Conservation (phyloP, 1,140 invertebrate species). For the Caenorhabditis latens region DNA sequence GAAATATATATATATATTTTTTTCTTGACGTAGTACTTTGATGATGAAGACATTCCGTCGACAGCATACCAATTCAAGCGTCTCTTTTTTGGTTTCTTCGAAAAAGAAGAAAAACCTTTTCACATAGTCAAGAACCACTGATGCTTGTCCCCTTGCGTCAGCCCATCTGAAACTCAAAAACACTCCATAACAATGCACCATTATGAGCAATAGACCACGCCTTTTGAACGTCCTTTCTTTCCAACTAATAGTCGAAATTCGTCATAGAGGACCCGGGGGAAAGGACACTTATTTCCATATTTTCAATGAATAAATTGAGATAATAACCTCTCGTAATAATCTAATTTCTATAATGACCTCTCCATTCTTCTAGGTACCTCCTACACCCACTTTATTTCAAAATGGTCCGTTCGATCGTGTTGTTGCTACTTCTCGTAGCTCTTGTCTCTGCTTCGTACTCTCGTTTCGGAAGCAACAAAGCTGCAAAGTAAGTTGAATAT, state of each 20-base stretch:
- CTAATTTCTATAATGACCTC: not conserved
- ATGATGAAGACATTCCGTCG: slow-evolving; percentile 47
- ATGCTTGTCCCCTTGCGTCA: slow-evolving; percentile 32
- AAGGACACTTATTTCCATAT: slow-evolving; percentile 28
- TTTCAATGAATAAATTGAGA: slow-evolving; percentile 41
- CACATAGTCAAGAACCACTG: slow-evolving; percentile 2
- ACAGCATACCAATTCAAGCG: slow-evolving; percentile 47
- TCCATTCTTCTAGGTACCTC: slow-evolving; percentile 23
- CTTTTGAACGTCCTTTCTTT: not conserved
- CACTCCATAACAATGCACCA: slow-evolving; percentile 45
- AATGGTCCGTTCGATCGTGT: slow-evolving; percentile 16
- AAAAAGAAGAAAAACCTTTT: not conserved
- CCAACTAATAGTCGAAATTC: not conserved
- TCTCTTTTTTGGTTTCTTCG: not conserved
- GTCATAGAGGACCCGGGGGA: not conserved
- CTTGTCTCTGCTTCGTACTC: slow-evolving; percentile 28
- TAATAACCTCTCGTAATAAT: not conserved
- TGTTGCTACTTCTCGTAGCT: slow-evolving; percentile 35
- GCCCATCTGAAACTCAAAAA: slow-evolving; percentile 11
- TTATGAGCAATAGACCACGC: slow-evolving; percentile 24
- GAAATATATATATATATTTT: not conserved
- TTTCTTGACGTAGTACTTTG: slow-evolving; percentile 42
- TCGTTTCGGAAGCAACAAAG: slow-evolving; percentile 48
- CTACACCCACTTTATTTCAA: slow-evolving; percentile 29
- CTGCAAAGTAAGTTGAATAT: not conserved